Percentiles rank a stretch among this genome's conserved stretches.
These are phyloP conservation scores for Lepidochitona cinerea DNA, from an alignment of 2,888 invertebrate species.

Conservation along the genomic window DNA sequence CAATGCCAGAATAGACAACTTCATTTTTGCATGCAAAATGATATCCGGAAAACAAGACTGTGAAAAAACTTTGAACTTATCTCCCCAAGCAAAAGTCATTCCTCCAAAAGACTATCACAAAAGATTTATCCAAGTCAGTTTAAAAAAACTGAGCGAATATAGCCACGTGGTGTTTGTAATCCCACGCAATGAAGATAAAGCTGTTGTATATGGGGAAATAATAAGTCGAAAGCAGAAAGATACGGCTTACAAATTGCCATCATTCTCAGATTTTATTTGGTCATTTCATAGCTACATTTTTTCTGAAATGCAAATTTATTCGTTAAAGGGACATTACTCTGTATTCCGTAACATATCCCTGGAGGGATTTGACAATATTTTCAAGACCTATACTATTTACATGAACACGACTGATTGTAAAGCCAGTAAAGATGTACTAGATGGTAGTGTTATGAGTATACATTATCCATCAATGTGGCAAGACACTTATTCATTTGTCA, in stretches of 20 bases:
- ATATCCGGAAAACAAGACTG: slow-evolving; percentile 44
- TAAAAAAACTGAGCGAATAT: not conserved
- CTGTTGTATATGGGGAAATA: not conserved
- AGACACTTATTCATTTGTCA: not conserved
- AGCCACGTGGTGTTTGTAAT: not conserved
- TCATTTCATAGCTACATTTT: slow-evolving; percentile 53
- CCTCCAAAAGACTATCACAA: slow-evolving; percentile 52
- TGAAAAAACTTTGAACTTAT: slow-evolving; percentile 42
- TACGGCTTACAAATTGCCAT: slow-evolving; percentile 43
- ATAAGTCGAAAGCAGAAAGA: not conserved
- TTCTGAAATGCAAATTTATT: slow-evolving; percentile 43
- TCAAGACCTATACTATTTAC: slow-evolving; percentile 36
- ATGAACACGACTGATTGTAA: not conserved
- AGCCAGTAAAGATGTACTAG: not conserved
- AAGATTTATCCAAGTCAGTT: slow-evolving; percentile 38
- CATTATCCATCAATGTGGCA: not conserved
- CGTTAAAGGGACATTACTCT: slow-evolving; percentile 44
- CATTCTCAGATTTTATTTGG: slow-evolving; percentile 46
- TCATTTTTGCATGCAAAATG: slow-evolving; percentile 58
- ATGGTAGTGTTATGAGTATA: not conserved
- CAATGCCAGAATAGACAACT: slow-evolving; percentile 53
- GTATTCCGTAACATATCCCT: slow-evolving; percentile 54
- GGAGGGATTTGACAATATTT: slow-evolving; percentile 42
- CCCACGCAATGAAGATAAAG: not conserved
- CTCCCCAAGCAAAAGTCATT: slow-evolving; percentile 37